Conservation (phyloP, 2,888 invertebrate species). For the Merodon equestris region DNA sequence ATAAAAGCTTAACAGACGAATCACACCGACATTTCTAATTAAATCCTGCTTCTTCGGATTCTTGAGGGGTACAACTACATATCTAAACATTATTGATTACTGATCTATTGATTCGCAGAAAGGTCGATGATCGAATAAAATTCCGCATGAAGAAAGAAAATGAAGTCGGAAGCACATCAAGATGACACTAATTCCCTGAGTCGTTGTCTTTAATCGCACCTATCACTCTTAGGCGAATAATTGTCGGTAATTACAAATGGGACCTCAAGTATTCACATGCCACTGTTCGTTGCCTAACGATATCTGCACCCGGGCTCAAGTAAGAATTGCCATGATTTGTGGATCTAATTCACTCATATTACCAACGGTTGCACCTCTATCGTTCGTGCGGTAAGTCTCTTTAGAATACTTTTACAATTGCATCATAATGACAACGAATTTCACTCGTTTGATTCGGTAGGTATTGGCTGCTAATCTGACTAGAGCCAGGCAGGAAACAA, state of each 20-base stretch:
- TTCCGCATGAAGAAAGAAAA: constrained; percentile 5
- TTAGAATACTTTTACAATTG: constrained; percentile 24
- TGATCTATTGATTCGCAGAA: constrained; percentile 20
- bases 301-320: too few relatives aligned
- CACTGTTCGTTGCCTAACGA: neutral
- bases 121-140: constrained; percentile 50
- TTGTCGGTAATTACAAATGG: constrained; percentile 15
- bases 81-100: constrained; percentile 29
- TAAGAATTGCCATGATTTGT: too few relatives aligned
- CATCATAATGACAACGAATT: constrained; percentile 20
- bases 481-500: constrained; percentile 8
- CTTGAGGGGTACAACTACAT: too few relatives aligned
- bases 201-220: constrained; percentile 13
- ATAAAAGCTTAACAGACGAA: constrained; percentile 2
- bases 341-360: too few relatives aligned
- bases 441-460: neutral
- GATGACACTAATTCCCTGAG: constrained; percentile 2
- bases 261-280: neutral
- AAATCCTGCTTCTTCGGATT: neutral
- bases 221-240: neutral
- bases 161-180: constrained; percentile 19
- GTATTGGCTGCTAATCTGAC: neutral
- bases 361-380: too few relatives aligned
- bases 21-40: constrained; percentile 32
- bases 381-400: too few relatives aligned